Evolutionary conservation across 2,888 invertebrate species (phyloP).

Genomic region (Nasonia oneida): DNA sequence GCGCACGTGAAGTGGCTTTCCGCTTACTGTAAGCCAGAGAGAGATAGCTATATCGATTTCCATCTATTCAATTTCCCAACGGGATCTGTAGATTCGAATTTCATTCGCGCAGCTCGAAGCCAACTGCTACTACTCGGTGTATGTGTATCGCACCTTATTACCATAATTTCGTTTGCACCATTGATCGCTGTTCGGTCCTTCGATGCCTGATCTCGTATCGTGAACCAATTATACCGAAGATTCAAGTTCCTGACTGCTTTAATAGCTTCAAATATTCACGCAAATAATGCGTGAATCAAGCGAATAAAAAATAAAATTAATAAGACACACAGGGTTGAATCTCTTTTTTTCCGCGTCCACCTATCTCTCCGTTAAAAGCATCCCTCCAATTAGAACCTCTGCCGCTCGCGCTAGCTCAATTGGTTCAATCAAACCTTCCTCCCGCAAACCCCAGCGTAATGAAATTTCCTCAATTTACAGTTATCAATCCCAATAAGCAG

Average conservation of each 20-base stretch:
- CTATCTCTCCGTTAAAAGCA: background rate
- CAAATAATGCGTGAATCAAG: too few relatives aligned
- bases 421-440: slow-evolving; percentile 11
- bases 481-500: slow-evolving; percentile 11
- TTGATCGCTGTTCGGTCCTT: background rate
- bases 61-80: slow-evolving; percentile 67
- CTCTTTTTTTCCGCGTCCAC: too few relatives aligned
- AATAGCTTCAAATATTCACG: too few relatives aligned
- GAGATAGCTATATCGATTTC: slow-evolving; percentile 36
- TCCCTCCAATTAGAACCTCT: background rate
- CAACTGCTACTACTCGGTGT: background rate
- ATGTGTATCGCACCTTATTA: slow-evolving; percentile 9
- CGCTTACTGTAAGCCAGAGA: background rate
- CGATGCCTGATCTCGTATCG: background rate
- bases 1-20: background rate
- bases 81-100: slow-evolving; percentile 61
- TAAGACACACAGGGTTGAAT: too few relatives aligned
- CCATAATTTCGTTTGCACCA: slow-evolving; percentile 39
- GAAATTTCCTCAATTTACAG: slow-evolving; percentile 17
- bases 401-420: background rate
- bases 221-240: too few relatives aligned
- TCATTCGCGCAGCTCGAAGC: slow-evolving; percentile 28
- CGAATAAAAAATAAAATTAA: too few relatives aligned
- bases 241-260: too few relatives aligned
- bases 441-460: background rate